Evolutionary conservation across 2,797 vertebrate species (phyloP).

Genomic region (Macropus fuliginosus): DNA sequence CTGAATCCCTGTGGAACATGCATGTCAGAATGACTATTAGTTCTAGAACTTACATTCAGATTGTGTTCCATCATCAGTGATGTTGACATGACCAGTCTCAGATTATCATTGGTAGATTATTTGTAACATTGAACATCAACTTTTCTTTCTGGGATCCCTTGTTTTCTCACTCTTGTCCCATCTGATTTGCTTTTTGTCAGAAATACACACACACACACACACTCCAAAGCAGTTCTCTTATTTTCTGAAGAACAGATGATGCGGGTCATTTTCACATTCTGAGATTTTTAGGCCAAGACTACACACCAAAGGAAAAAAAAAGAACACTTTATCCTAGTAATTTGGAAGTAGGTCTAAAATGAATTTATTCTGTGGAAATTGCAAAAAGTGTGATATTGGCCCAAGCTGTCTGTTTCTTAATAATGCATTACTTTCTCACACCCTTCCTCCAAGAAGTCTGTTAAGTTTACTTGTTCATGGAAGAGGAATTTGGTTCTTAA

Average conservation of each 20-base stretch:
- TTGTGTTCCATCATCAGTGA: not conserved
- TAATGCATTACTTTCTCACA: not conserved
- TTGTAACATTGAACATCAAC: not conserved
- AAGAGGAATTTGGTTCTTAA: not conserved
- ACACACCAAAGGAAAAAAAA: not conserved
- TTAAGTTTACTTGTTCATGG: not conserved
- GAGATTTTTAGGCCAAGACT: not conserved
- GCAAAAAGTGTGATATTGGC: not conserved
- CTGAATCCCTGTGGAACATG: not conserved
- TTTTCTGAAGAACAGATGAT: not conserved
- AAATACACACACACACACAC: not conserved
- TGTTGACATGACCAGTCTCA: not conserved
- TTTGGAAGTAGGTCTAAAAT: not conserved
- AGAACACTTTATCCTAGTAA: not conserved
- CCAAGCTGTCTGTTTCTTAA: conserved; percentile 3
- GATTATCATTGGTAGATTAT: not conserved
- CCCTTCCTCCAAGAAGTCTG: not conserved
- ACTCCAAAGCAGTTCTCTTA: not conserved
- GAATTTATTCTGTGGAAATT: not conserved
- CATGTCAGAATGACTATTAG: too few relatives aligned
- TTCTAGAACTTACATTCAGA: not conserved
- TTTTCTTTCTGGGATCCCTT: not conserved
- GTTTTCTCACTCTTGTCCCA: not conserved
- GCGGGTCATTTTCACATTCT: not conserved
- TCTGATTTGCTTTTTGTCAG: not conserved